Base-by-base conservation (phyloP, 2,888 invertebrate species). In the Campoplex nolae region DNA sequence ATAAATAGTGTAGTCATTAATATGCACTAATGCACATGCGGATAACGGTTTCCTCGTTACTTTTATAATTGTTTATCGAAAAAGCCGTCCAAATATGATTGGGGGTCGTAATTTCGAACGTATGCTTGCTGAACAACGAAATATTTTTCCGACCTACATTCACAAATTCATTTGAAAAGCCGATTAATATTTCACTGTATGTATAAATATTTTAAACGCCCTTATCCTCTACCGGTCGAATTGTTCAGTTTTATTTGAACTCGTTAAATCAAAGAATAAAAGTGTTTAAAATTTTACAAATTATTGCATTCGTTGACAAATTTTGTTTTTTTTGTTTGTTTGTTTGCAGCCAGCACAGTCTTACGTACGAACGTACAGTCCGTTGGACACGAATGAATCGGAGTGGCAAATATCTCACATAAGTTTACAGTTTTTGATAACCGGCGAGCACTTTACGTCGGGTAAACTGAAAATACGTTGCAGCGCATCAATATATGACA, bases 391-490 rank as follows among this genome's bases (percentile, higher is more conserved):
- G 70, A 93, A 93, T 87, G 92, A 93, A 80, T 91, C 92, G 8
- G 93, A 95, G 78, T 94, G 95, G 93, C 95, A 95, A 90, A 93
- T 95, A n/a, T 94, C 96, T 45, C 94, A 95, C 83, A 94, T 95
- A 84, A 95, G 95, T 76, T 94, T 96, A 51, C 95, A 95, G 89
- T 95, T 96, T 91, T 94, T 95, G 77, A 94, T 96, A 13, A 95
- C 94, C 65, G 92, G 94, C 80, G 95, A 95, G 48, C 95, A 96
- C 92, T 96, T 96, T 89, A 92, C 93, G 32, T 93, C 93, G 75
- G 95, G 95, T n/a, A 95, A 95, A 91, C 92, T 96, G 51, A 96
- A 95, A 94, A 95, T 97, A 65, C 95, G 96, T 2, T 97, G 97
- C 93, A 96, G 96, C 87, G 96, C 97, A 0, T 96, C 96, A 86